These are phyloP conservation scores for Drosophila trapezifrons DNA, from an alignment of 1,140 invertebrate genomes.

Conservation along the genomic window DNA sequence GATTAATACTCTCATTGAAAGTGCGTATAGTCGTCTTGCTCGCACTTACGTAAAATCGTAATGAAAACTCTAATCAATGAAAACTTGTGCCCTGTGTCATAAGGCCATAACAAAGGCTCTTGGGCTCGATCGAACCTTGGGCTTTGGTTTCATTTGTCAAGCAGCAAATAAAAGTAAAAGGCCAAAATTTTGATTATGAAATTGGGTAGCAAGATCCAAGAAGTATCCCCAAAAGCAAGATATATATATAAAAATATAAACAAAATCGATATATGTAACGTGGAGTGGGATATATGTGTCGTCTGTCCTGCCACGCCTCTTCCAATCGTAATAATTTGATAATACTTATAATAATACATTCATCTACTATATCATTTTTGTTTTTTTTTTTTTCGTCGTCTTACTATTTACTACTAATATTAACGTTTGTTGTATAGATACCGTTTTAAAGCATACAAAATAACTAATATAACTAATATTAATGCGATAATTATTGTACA, in stretches of 20 bases:
- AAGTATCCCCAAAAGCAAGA: not conserved
- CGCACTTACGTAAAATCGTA: too few species aligned
- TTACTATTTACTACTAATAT: conserved; percentile 47
- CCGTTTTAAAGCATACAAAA: conserved; percentile 42
- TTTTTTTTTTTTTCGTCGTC: conserved; percentile 34
- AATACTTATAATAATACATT: conserved; percentile 33
- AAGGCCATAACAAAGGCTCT: conserved; percentile 20
- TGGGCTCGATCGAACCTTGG: conserved; percentile 28
- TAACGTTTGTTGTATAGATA: conserved; percentile 53
- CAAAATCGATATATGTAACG: conserved; percentile 3
- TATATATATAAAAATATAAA: not conserved
- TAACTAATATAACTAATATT: conserved; percentile 57
- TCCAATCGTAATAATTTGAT: conserved; percentile 49
- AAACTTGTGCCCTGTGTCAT: too few species aligned
- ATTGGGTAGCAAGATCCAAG: not conserved
- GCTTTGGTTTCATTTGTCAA: conserved; percentile 84
- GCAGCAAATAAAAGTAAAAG: conserved; percentile 82
- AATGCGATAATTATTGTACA: conserved; percentile 59
- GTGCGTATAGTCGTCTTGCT: too few species aligned
- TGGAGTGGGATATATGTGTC: not conserved
- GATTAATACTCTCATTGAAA: too few species aligned
- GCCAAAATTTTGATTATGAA: conserved; percentile 44
- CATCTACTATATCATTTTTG: conserved; percentile 40
- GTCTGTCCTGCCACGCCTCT: conserved; percentile 32
- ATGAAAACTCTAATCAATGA: too few species aligned